These are phyloP conservation scores for Gopherus flavomarginatus DNA, from an alignment of 2,113 vertebrate species.

Conservation along the genomic window DNA sequence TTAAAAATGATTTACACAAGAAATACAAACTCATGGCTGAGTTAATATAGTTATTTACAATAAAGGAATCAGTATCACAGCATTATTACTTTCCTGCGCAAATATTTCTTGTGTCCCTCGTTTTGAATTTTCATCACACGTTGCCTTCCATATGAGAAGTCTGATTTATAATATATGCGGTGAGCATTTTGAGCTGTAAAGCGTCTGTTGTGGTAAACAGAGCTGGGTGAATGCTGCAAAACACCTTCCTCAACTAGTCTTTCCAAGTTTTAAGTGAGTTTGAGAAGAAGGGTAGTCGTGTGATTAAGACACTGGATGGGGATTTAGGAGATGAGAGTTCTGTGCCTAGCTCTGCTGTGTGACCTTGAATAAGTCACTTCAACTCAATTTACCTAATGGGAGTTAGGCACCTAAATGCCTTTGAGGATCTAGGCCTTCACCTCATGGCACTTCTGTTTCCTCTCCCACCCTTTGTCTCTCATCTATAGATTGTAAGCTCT, in stretches of 20 bases:
- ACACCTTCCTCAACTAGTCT: not conserved
- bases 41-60: not conserved
- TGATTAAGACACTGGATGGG: fast-evolving
- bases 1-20: not conserved
- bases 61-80: not conserved
- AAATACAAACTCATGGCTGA: not conserved
- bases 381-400: not conserved
- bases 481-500: not conserved
- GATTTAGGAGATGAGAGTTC: not conserved
- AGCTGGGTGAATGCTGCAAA: not conserved
- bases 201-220: not conserved
- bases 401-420: not conserved
- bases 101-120: not conserved
- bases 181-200: not conserved
- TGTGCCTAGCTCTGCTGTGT: fast-evolving
- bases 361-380: not conserved
- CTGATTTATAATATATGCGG: conserved; percentile 4
- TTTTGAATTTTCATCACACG: not conserved
- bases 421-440: not conserved
- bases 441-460: not conserved
- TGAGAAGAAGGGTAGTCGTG: not conserved
- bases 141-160: not conserved
- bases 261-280: not conserved
- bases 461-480: not conserved
- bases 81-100: not conserved